Conservation (phyloP, 2,113 vertebrate genomes). For the Antechinus flavipes region DNA sequence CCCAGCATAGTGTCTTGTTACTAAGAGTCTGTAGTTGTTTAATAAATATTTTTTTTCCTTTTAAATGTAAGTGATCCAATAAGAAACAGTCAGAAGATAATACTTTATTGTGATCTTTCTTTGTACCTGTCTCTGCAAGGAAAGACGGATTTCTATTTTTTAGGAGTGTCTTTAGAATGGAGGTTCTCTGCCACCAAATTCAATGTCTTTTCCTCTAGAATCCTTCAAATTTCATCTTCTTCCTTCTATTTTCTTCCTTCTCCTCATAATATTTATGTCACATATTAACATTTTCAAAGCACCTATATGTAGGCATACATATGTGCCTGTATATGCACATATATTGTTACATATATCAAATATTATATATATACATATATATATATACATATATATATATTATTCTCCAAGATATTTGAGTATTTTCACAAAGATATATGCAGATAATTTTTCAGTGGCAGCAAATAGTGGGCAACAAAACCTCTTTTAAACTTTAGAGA, state of each 20-base stretch:
- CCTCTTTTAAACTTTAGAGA: conserved; percentile 21
- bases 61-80: neutral
- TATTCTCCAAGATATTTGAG: neutral
- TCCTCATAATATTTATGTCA: neutral
- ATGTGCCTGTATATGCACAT: too few species aligned
- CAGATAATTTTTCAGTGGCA: neutral
- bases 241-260: neutral
- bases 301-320: too few species aligned
- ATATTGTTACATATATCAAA: too few species aligned
- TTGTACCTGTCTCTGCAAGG: neutral
- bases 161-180: neutral
- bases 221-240: neutral
- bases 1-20: neutral
- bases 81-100: neutral
- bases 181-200: conserved; percentile 4
- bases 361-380: too few species aligned
- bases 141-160: neutral
- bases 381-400: neutral
- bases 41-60: neutral
- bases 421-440: neutral
- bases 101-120: neutral
- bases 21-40: neutral
- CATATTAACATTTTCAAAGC: neutral
- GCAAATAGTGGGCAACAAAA: neutral
- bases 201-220: neutral